phyloP scores from a whole-genome alignment of 2,797 vertebrate species.

The Salmo trutta region DNA sequence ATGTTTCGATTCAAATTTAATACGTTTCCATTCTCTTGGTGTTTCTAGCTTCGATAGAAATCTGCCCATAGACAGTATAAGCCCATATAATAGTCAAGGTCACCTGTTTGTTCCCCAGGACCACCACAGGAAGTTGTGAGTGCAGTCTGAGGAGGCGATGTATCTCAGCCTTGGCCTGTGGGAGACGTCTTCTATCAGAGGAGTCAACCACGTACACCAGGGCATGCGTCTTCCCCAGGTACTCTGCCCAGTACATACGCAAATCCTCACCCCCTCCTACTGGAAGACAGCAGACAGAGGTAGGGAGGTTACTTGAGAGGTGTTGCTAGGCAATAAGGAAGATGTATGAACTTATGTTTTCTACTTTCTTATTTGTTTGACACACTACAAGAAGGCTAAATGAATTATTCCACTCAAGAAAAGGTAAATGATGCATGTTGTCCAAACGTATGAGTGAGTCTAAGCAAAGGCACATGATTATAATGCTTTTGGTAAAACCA shows the following conservation, averaged over 20 bases:
- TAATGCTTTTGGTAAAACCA: background rate
- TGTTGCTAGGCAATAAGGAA: slow-evolving; percentile 61
- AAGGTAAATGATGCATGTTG: background rate
- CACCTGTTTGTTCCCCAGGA: slow-evolving; percentile 83
- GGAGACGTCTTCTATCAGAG: slow-evolving; percentile 79
- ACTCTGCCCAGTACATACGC: slow-evolving; percentile 86
- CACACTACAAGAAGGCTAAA: background rate
- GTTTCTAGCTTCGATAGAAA: background rate
- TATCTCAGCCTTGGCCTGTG: slow-evolving; percentile 82
- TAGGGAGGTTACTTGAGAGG: background rate
- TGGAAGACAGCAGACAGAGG: slow-evolving; percentile 40
- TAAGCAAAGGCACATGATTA: background rate
- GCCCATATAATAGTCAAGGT: background rate
- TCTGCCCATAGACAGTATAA: background rate
- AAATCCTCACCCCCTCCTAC: slow-evolving; percentile 89
- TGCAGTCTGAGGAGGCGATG: slow-evolving; percentile 80
- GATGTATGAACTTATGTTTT: background rate
- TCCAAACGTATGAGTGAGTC: background rate
- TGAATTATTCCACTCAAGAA: background rate
- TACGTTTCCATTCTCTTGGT: background rate
- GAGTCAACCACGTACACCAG: slow-evolving; percentile 91
- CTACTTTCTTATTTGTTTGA: background rate
- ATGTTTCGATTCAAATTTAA: background rate
- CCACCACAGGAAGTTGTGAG: slow-evolving; percentile 80
- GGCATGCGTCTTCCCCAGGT: slow-evolving; percentile 82